These are phyloP conservation scores for Drosophila trichaetosa DNA, from an alignment of 2,888 invertebrate species.

Conservation along the genomic window DNA sequence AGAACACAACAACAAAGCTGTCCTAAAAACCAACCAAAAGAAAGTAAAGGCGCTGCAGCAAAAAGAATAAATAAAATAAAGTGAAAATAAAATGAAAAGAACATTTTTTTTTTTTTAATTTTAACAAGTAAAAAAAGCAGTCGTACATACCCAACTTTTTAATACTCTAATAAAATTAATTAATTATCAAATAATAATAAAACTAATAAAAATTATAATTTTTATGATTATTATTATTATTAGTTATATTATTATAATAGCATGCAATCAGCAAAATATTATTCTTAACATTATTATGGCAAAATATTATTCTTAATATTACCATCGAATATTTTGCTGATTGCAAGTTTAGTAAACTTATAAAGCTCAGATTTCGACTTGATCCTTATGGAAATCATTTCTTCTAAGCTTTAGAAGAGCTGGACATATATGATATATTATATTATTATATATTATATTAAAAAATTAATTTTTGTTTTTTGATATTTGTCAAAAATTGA, in stretches of 20 bases:
- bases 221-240: too few species aligned
- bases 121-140: neutral
- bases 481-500: too few species aligned
- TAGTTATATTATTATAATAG: too few species aligned
- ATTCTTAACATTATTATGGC: neutral
- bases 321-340: neutral
- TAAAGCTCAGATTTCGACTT: neutral
- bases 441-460: neutral
- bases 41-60: slow-evolving; percentile 49
- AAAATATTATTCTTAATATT: neutral
- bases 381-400: neutral
- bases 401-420: neutral
- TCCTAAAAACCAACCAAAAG: slow-evolving; percentile 51
- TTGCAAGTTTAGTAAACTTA: neutral
- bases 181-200: neutral
- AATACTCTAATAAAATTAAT: neutral
- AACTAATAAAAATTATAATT: too few species aligned
- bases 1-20: slow-evolving; percentile 56
- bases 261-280: neutral
- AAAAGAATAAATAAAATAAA: slow-evolving; percentile 17
- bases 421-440: neutral
- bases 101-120: neutral
- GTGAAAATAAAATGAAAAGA: slow-evolving; percentile 62
- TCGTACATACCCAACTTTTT: too few species aligned
- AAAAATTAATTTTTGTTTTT: neutral